Base-by-base conservation (phyloP, 1,140 invertebrate species). In the Drosophila simulans region DNA sequence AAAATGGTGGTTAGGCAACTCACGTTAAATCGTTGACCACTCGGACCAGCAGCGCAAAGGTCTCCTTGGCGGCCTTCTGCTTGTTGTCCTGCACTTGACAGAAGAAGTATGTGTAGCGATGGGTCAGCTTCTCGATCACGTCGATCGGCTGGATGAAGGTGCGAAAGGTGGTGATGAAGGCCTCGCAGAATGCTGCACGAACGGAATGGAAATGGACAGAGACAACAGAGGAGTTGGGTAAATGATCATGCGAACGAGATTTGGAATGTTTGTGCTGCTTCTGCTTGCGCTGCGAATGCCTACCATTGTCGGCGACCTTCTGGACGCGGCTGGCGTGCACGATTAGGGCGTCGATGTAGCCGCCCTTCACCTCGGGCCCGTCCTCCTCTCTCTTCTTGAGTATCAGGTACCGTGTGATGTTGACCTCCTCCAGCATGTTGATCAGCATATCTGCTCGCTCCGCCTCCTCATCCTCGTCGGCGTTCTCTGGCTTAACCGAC, bases 121-220 rank as follows among this genome's bases (percentile, higher is more conserved):
- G 95, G 78, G 97, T 95, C 42, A 99, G 93, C 92, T 98, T 98
- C 84, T 95, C 95, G 70, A 99, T 96, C 62, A 99, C 93, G 68
- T 97, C 96, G 57, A 95, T 92, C n/a, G 98, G 97, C 48, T 96
- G 94, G 82, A 99, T 95, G 93, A 99, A 99, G 60, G 98, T 99
- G 77, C 98, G 94, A 93, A 99, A 99, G 42, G 98, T 99, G 22
- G 97, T 98, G 72, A 99, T 94, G 93, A 99, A 99, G 39, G 98
- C 98, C 94, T 99, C 98, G 94, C 98, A 97, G 93, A 98, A 99
- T 76, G 86, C 81, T 92, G 77, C 69, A 81, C 62, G 62, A 60
- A 68, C 58, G 52, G 57, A 70, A 81, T 78, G 71, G 20, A 72
- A 72, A 81, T 78, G 68, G 27, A 72, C 57, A 71, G 68, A 71